Evolutionary conservation across 2,113 vertebrate genomes (phyloP).

Genomic region (Saguinus midas): DNA sequence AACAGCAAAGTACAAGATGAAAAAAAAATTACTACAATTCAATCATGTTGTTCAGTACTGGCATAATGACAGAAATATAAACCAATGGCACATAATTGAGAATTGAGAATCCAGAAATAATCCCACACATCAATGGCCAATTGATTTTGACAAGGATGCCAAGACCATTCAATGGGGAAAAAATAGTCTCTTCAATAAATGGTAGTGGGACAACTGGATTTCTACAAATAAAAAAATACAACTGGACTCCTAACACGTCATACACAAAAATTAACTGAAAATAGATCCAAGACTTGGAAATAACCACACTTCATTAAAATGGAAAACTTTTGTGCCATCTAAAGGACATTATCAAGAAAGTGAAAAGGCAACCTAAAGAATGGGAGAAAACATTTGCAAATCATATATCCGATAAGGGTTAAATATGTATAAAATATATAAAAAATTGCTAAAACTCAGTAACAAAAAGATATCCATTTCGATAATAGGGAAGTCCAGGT

Average conservation of each 20-base stretch:
- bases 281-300: background rate
- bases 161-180: background rate
- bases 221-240: slow-evolving; percentile 4
- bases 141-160: background rate
- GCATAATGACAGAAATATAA: background rate
- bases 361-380: background rate
- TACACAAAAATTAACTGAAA: background rate
- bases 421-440: background rate
- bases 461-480: background rate
- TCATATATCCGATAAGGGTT: background rate
- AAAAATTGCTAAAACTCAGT: background rate
- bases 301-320: background rate
- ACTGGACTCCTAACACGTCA: background rate
- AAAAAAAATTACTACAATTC: background rate
- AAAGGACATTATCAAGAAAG: background rate
- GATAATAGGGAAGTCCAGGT: too few relatives aligned
- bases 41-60: background rate
- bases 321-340: background rate
- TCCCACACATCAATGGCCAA: background rate
- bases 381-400: background rate
- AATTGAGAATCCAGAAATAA: background rate
- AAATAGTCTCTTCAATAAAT: background rate
- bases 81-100: background rate
- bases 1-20: slow-evolving; percentile 59
- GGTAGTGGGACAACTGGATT: background rate